Percentiles rank a stretch among this genome's conserved stretches.
These are phyloP conservation scores for Cynocephalus volans DNA, from an alignment of 2,113 vertebrate species.

Conservation along the genomic window DNA sequence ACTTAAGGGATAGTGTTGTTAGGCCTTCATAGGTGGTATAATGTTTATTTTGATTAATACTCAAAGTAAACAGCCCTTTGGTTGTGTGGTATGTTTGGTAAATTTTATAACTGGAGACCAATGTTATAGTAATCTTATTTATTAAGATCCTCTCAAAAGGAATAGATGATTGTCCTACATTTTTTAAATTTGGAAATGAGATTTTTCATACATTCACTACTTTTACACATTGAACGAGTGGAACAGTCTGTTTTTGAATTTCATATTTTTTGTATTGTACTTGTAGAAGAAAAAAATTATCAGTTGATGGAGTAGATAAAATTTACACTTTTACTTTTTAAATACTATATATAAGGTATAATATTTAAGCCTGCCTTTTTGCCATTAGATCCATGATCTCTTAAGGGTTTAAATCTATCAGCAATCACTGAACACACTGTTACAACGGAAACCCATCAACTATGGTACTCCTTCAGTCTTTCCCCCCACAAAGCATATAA, in stretches of 20 bases:
- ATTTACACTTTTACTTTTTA: neutral
- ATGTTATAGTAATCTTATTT: neutral
- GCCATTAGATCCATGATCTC: neutral
- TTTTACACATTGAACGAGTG: neutral
- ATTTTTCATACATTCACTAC: neutral
- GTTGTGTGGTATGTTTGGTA: neutral
- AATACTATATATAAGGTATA: neutral
- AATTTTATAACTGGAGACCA: neutral
- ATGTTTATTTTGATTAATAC: neutral
- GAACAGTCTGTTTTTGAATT: neutral
- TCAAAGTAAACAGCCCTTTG: neutral
- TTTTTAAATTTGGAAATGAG: constrained; percentile 16
- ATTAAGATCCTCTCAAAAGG: neutral
- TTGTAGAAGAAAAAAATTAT: neutral
- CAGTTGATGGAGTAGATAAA: neutral
- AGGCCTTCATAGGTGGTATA: neutral
- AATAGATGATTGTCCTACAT: neutral
- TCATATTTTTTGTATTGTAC: neutral
- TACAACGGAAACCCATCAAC: neutral
- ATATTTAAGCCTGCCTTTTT: neutral
- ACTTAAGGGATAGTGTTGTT: neutral
- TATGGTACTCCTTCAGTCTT: too few relatives aligned
- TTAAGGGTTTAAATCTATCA: neutral
- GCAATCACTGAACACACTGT: neutral
- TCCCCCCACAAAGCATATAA: neutral